Evolutionary conservation across 2,797 vertebrate species (phyloP).

Genomic region (Dromococcyx pavoninus): DNA sequence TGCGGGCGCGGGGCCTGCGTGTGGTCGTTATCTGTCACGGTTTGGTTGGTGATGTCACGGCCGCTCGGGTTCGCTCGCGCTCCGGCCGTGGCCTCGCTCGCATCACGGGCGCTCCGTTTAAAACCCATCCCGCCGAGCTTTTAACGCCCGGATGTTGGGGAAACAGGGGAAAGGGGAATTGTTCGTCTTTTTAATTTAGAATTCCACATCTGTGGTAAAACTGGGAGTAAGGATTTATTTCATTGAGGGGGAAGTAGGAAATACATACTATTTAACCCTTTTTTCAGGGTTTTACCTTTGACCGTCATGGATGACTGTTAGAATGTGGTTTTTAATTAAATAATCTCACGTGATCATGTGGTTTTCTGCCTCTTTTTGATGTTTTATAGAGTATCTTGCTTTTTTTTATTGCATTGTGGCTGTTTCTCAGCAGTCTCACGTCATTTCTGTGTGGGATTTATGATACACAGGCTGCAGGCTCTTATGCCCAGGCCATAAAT

Average conservation of each 20-base stretch:
- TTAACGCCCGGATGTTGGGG: neutral
- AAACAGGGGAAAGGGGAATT: neutral
- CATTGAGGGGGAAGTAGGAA: neutral
- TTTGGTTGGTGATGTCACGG: neutral
- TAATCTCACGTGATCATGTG: rapidly evolving
- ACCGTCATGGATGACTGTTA: rapidly evolving
- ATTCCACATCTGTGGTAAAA: rapidly evolving
- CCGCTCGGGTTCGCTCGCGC: neutral
- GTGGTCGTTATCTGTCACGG: no score
- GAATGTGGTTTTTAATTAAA: rapidly evolving
- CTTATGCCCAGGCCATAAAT: rapidly evolving
- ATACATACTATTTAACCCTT: no score
- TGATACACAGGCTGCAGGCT: rapidly evolving
- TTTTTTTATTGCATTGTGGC: neutral
- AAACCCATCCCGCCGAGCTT: neutral
- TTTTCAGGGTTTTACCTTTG: neutral
- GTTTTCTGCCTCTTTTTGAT: rapidly evolving
- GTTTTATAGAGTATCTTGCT: neutral
- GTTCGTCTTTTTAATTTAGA: rapidly evolving
- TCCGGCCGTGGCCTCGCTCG: no score
- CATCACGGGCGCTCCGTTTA: neutral
- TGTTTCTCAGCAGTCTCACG: neutral
- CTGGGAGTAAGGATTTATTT: rapidly evolving
- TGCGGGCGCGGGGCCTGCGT: no score
- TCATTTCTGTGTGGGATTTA: neutral